Percentiles rank a stretch among this genome's conserved stretches.
Evolutionary conservation across 1,140 invertebrate species (phyloP).

Genomic region (Brachionus manjavacas): DNA sequence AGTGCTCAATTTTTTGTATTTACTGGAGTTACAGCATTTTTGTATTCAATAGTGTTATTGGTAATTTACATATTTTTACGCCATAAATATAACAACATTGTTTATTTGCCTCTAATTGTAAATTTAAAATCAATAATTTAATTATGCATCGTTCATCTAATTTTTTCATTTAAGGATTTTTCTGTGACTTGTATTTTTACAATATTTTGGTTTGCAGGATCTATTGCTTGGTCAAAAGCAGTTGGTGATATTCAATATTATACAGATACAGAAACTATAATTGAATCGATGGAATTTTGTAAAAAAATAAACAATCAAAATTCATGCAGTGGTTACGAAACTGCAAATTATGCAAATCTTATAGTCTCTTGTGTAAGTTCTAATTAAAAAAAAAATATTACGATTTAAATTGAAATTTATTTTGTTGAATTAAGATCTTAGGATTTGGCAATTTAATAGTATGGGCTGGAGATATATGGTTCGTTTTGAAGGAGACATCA

Average conservation of each 20-base stretch:
- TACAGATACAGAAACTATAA: neutral
- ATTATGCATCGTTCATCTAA: neutral
- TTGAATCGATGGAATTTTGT: neutral
- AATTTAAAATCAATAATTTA: neutral
- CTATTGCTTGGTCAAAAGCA: conserved; percentile 33
- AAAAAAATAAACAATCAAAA: neutral
- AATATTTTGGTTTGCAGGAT: conserved; percentile 39
- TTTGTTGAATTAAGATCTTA: conserved; percentile 3
- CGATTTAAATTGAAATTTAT: neutral
- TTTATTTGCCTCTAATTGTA: conserved; percentile 27
- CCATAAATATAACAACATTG: conserved; percentile 28
- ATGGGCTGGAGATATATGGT: conserved; percentile 26
- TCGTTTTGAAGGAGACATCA: conserved; percentile 27
- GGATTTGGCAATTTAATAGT: conserved; percentile 33
- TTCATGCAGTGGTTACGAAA: neutral
- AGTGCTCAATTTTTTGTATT: conserved; percentile 38
- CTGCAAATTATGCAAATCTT: conserved; percentile 25
- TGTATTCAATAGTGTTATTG: conserved; percentile 13
- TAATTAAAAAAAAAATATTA: neutral
- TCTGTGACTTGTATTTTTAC: neutral
- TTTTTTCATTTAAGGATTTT: conserved; percentile 8
- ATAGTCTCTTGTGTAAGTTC: conserved; percentile 24
- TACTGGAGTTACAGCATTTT: conserved; percentile 31
- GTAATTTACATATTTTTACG: conserved; percentile 27
- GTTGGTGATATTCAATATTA: neutral